These are phyloP conservation scores for Nematopogon swammerdamellus DNA, from an alignment of 2,888 invertebrate genomes.

Conservation along the genomic window DNA sequence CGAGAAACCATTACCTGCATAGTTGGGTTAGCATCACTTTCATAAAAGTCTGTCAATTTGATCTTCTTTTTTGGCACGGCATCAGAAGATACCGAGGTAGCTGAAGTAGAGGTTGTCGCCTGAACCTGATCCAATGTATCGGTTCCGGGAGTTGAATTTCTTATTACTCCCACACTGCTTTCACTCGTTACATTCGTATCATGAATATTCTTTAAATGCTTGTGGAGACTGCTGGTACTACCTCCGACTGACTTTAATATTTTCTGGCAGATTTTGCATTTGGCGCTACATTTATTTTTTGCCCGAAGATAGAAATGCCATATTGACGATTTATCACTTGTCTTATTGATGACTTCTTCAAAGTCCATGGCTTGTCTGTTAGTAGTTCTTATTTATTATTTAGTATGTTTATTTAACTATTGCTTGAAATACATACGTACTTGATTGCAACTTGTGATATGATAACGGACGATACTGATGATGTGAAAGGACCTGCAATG, in stretches of 20 bases:
- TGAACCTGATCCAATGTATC: too few relatives aligned
- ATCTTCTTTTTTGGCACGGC: background rate
- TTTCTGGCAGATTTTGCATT: slow-evolving; percentile 16
- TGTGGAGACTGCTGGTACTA: slow-evolving; percentile 2
- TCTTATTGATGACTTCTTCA: slow-evolving; percentile 1
- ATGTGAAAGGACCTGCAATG: too few relatives aligned
- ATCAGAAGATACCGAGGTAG: background rate
- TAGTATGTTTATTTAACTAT: too few relatives aligned
- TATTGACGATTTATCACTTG: slow-evolving; percentile 1
- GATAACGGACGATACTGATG: too few relatives aligned
- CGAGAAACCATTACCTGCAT: slow-evolving; percentile 3
- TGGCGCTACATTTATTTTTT: slow-evolving; percentile 19
- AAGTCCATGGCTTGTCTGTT: too few relatives aligned
- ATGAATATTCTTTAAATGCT: slow-evolving; percentile 2
- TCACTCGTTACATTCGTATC: background rate
- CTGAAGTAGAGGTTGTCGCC: background rate
- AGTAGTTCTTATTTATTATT: too few relatives aligned
- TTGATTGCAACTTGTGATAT: too few relatives aligned
- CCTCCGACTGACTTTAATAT: background rate
- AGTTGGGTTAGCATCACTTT: slow-evolving; percentile 1
- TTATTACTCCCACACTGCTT: too few relatives aligned
- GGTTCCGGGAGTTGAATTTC: too few relatives aligned
- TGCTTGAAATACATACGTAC: too few relatives aligned
- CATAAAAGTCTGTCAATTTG: background rate
- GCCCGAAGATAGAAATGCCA: background rate